A percentile compares a stretch with the other conserved stretches of the same genome.
These are phyloP conservation scores for Cladopsammia gracilis DNA, from an alignment of 64 coral and sea anemone genomes.

Conservation along the genomic window DNA sequence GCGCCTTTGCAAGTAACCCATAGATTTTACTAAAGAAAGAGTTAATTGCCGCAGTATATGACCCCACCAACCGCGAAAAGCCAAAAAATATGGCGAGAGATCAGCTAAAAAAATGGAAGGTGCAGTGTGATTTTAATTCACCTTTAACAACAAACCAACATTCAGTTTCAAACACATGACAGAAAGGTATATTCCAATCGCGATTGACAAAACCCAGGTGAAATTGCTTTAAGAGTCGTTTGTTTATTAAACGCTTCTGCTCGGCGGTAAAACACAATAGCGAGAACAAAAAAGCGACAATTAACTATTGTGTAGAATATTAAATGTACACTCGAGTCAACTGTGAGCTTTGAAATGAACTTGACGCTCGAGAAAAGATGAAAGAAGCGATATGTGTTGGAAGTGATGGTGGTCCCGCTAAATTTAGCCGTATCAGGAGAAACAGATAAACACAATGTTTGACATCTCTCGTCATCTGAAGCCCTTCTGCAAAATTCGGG, in stretches of 20 bases:
- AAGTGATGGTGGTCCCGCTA: slow-evolving; percentile 35
- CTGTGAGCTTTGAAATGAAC: not conserved
- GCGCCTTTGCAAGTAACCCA: not conserved
- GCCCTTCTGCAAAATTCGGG: not conserved
- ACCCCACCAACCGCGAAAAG: not conserved
- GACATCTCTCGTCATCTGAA: slow-evolving; percentile 21
- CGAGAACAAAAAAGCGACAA: slow-evolving; percentile 3
- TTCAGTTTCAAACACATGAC: not conserved
- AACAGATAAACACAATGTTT: slow-evolving; percentile 46
- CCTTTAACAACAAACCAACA: not conserved
- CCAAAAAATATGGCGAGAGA: not conserved
- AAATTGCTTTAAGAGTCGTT: not conserved
- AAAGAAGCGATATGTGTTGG: not conserved
- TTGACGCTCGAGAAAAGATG: not conserved
- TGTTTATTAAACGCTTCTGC: not conserved
- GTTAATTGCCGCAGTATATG: not conserved
- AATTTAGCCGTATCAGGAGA: slow-evolving; percentile 40
- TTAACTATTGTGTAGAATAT: slow-evolving; percentile 22
- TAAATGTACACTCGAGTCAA: not conserved
- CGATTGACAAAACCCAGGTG: not conserved
- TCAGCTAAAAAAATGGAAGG: not conserved
- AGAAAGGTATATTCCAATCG: not conserved
- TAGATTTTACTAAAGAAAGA: not conserved
- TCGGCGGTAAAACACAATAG: not conserved
- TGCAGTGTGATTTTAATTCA: not conserved